Evolutionary conservation across 2,888 invertebrate genomes (phyloP).

Genomic region (Parasteatoda lunata): DNA sequence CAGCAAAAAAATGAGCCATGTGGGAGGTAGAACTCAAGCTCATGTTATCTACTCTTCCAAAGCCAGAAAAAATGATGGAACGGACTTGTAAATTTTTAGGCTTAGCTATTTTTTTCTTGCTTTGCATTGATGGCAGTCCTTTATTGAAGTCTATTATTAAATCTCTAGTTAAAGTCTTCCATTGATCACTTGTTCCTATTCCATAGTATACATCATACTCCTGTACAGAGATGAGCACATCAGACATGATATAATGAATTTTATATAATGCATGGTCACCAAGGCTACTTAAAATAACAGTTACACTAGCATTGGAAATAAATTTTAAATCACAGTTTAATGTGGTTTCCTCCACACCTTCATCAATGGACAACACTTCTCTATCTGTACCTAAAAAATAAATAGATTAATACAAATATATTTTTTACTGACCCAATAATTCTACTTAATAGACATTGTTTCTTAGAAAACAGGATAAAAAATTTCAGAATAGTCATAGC

Average conservation of each 20-base stretch:
- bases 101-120: conserved; percentile 61
- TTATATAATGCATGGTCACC: conserved; percentile 83
- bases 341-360: conserved; percentile 82
- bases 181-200: conserved; percentile 55
- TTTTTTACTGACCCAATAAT: not conserved
- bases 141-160: conserved; percentile 93
- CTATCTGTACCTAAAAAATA: conserved; percentile 75
- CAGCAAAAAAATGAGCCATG: conserved; percentile 91
- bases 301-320: conserved; percentile 86
- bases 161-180: conserved; percentile 81
- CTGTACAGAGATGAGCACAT: conserved; percentile 81
- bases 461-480: too few relatives aligned
- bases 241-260: conserved; percentile 87
- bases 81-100: conserved; percentile 66
- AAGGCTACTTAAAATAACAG: conserved; percentile 84
- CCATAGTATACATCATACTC: conserved; percentile 62
- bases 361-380: conserved; percentile 79
- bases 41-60: conserved; percentile 84
- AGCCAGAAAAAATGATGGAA: conserved; percentile 78
- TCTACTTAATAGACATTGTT: too few relatives aligned
- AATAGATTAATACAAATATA: conserved; percentile 70
- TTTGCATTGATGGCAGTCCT: conserved; percentile 78
- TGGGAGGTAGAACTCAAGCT: conserved; percentile 89
- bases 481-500: too few relatives aligned
- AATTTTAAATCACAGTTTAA: conserved; percentile 80